Conservation (phyloP, 2,797 vertebrate species). For the Trichosurus vulpecula region DNA sequence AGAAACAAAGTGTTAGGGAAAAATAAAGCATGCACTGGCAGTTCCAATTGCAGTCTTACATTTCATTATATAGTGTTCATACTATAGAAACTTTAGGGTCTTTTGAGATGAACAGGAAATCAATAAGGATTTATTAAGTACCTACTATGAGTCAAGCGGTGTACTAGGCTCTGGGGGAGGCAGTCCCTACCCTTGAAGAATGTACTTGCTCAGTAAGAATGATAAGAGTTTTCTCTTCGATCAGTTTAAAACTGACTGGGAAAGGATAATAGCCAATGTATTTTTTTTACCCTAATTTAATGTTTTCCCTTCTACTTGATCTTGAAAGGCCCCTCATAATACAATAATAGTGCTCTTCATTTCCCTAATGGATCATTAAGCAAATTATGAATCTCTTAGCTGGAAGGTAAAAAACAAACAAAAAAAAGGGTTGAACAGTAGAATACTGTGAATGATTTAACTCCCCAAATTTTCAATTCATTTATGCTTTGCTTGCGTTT, state of each 20-base stretch:
- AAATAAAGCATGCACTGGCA: not conserved
- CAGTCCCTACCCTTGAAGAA: not conserved
- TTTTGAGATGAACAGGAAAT: not conserved
- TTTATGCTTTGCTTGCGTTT: not conserved
- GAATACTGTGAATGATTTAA: not conserved
- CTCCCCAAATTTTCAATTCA: not conserved
- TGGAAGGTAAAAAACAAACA: constrained; percentile 2
- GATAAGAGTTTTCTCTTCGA: not conserved
- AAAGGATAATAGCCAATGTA: not conserved
- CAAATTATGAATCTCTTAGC: constrained; percentile 8
- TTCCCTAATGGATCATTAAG: constrained; percentile 43
- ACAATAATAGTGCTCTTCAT: not conserved
- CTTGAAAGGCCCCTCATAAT: constrained; percentile 27
- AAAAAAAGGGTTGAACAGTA: not conserved
- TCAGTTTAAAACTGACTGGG: not conserved
- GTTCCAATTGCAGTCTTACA: not conserved
- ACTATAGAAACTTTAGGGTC: not conserved
- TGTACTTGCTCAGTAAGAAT: not conserved
- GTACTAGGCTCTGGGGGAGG: not conserved
- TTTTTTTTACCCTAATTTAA: constrained; percentile 33
- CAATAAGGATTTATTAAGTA: not conserved
- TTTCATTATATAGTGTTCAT: not conserved
- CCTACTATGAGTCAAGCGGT: not conserved
- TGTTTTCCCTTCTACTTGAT: constrained; percentile 25
- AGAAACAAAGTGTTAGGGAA: not conserved